phyloP scores from a whole-genome alignment of 2,888 invertebrate species.

The Polia nebulosa region DNA sequence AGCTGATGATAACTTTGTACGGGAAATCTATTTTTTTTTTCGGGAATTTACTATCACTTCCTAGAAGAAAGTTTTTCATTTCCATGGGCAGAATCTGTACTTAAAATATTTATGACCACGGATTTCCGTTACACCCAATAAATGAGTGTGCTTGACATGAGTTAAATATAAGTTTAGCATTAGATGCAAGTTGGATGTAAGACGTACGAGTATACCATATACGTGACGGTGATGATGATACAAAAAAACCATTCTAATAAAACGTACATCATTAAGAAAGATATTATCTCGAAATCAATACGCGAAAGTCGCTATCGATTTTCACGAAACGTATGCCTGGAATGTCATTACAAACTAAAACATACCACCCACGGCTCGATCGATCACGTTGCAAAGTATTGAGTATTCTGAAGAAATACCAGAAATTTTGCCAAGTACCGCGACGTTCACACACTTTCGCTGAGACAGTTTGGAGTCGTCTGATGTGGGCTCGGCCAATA shows the following conservation, averaged over 20 bases:
- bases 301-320: slow-evolving; percentile 65
- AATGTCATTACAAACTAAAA: slow-evolving; percentile 74
- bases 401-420: slow-evolving; percentile 82
- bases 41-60: too few species aligned
- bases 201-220: neutral
- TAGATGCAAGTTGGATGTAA: too few species aligned
- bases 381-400: slow-evolving; percentile 72
- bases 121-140: too few species aligned
- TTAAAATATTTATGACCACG: too few species aligned
- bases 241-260: slow-evolving; percentile 22
- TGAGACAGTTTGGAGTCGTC: slow-evolving; percentile 85
- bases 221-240: slow-evolving; percentile 28
- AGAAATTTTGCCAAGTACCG: slow-evolving; percentile 85
- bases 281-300: slow-evolving; percentile 55
- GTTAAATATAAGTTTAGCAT: too few species aligned
- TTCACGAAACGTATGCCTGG: slow-evolving; percentile 71
- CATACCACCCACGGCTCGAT: slow-evolving; percentile 82
- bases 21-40: too few species aligned
- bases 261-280: slow-evolving; percentile 57
- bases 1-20: too few species aligned
- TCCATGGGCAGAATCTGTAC: too few species aligned
- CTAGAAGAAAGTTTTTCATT: too few species aligned
- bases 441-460: slow-evolving; percentile 87
- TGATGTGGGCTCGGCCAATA: slow-evolving; percentile 71
- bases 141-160: too few species aligned